A percentile compares a stretch with the other conserved stretches of the same genome.
phyloP scores from a whole-genome alignment of 2,113 vertebrate genomes.

The Oncorhynchus clarkii region DNA sequence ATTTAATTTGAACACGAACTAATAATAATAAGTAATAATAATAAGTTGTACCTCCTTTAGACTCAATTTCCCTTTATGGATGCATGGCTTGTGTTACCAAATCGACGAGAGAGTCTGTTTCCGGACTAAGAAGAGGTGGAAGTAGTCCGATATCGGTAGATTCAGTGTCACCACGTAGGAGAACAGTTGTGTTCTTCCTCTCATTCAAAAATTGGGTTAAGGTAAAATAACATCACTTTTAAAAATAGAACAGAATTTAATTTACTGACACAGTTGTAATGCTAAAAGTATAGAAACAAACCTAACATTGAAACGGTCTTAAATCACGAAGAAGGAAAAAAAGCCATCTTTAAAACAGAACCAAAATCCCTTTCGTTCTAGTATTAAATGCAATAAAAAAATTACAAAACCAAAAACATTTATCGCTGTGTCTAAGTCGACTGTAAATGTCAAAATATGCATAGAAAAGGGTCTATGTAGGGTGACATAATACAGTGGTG shows the following conservation, averaged over 20 bases:
- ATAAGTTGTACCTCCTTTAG: not conserved
- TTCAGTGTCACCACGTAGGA: too few relatives aligned
- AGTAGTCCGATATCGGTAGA: not conserved
- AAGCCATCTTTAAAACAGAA: conserved; percentile 8
- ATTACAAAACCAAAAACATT: not conserved
- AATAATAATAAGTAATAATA: too few relatives aligned
- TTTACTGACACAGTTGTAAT: conserved; percentile 10
- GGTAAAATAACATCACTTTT: conserved; percentile 14
- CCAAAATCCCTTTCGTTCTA: conserved; percentile 41
- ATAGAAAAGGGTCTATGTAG: conserved; percentile 56
- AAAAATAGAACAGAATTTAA: conserved; percentile 12
- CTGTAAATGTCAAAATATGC: conserved; percentile 42
- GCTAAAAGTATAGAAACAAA: not conserved
- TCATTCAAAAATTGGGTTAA: conserved; percentile 22
- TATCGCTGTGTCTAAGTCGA: not conserved
- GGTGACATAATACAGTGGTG: conserved; percentile 51
- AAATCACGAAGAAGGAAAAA: conserved; percentile 7
- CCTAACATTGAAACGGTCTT: conserved; percentile 21
- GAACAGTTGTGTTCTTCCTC: not conserved
- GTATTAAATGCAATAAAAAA: conserved; percentile 25
- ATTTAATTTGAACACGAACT: not conserved
- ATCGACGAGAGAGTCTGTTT: not conserved
- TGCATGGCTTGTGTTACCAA: not conserved
- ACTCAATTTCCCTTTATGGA: not conserved
- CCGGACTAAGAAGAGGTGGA: conserved; percentile 23